Percentiles rank a stretch among this genome's conserved stretches.
Conservation (phyloP, 1,140 invertebrate species). For the Lepidotrigona ventralis region DNA sequence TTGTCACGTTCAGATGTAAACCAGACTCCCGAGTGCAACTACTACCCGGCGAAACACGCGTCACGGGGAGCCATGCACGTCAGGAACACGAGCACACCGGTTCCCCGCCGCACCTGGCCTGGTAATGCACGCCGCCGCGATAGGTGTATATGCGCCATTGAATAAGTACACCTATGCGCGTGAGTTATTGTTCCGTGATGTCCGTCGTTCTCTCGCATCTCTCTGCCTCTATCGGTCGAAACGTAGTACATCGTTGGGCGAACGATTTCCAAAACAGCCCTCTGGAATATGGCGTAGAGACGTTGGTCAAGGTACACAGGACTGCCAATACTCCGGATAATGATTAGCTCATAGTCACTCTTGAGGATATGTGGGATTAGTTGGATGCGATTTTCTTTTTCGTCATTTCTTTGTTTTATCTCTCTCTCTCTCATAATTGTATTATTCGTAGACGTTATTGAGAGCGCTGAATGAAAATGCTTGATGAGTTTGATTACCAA, state of each 20-base stretch:
- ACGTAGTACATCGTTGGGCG: neutral
- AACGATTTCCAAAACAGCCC: neutral
- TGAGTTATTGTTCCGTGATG: constrained; percentile 24
- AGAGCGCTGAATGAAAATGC: neutral
- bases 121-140: constrained; percentile 44
- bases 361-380: neutral
- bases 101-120: constrained; percentile 62
- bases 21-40: constrained; percentile 68
- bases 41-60: constrained; percentile 66
- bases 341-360: neutral
- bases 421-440: neutral
- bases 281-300: neutral
- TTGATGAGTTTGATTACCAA: neutral
- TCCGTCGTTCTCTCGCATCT: neutral
- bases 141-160: constrained; percentile 42
- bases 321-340: neutral
- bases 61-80: constrained; percentile 71
- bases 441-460: neutral
- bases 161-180: constrained; percentile 39
- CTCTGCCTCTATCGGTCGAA: constrained; percentile 11
- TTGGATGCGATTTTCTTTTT: neutral
- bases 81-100: constrained; percentile 69
- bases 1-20: constrained; percentile 76
- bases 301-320: no score
- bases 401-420: neutral